A percentile compares a stretch with the other conserved stretches of the same genome.
These are phyloP conservation scores for Vidua macroura DNA, from an alignment of 2,113 vertebrate genomes.

Conservation along the genomic window DNA sequence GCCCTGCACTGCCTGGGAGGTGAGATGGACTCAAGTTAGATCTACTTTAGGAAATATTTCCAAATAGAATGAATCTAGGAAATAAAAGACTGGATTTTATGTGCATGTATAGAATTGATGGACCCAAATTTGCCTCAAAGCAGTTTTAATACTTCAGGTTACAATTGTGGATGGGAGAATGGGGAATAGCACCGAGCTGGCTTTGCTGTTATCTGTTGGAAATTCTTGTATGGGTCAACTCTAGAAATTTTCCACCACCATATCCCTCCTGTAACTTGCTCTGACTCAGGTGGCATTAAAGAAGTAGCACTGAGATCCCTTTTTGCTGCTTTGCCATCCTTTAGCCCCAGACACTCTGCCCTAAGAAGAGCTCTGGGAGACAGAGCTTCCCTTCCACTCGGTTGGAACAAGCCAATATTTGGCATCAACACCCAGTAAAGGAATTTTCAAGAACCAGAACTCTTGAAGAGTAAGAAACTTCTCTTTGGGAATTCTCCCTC, in stretches of 20 bases:
- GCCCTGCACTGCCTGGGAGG: neutral
- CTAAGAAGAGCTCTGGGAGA: neutral
- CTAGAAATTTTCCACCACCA: neutral
- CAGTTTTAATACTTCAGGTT: neutral
- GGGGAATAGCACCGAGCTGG: rapidly evolving
- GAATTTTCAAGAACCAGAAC: neutral
- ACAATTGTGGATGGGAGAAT: no score
- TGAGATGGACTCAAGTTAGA: neutral
- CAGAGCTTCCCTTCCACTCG: neutral
- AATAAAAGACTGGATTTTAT: no score
- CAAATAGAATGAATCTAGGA: neutral
- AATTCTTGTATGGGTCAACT: neutral
- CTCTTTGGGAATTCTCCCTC: neutral
- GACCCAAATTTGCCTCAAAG: neutral
- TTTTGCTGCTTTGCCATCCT: neutral
- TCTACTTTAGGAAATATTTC: neutral
- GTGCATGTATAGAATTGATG: rapidly evolving
- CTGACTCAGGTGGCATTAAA: neutral
- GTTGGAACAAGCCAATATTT: neutral
- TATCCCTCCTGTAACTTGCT: neutral
- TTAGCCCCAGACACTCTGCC: neutral
- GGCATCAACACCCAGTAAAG: neutral
- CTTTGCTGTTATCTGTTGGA: neutral
- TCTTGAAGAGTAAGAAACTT: neutral
- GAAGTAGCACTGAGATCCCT: neutral